Percentiles rank a stretch among this genome's conserved stretches.
phyloP scores from a whole-genome alignment of 2,888 invertebrate species.

The Limenitis camilla region DNA sequence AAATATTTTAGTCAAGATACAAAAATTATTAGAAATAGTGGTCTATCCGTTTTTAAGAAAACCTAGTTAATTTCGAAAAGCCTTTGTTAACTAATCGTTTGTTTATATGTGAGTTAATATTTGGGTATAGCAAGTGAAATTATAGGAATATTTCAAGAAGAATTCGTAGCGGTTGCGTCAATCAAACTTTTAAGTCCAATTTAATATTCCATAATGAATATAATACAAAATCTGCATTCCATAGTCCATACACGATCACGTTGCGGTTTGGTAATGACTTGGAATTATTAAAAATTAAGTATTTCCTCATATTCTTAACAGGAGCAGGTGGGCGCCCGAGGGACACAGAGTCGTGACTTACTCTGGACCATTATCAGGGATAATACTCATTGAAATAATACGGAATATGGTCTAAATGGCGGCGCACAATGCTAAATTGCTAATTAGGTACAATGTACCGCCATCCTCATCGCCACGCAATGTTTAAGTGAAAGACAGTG shows the following conservation, averaged over 20 bases:
- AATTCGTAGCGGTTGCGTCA: neutral
- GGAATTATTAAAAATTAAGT: constrained; percentile 51
- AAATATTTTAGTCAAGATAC: too few species aligned
- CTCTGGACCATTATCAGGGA: constrained; percentile 39
- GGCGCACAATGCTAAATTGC: constrained; percentile 46
- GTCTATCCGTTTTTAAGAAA: too few species aligned
- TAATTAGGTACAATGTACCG: constrained; percentile 38
- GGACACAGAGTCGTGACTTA: constrained; percentile 66
- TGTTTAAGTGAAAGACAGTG: constrained; percentile 20
- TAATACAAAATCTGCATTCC: neutral
- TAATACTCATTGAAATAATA: constrained; percentile 47
- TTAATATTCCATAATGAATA: neutral
- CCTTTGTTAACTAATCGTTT: too few species aligned
- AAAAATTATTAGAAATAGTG: too few species aligned
- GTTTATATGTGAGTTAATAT: too few species aligned
- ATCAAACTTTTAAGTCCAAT: too few species aligned
- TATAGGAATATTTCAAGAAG: neutral
- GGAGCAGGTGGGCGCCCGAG: constrained; percentile 65
- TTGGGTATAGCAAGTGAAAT: neutral
- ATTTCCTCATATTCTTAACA: constrained; percentile 45
- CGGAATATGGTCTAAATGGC: constrained; percentile 41
- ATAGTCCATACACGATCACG: constrained; percentile 40
- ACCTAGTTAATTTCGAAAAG: too few species aligned
- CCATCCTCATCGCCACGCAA: constrained; percentile 27
- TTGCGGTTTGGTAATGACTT: constrained; percentile 42